Base-by-base conservation (phyloP, 2,888 invertebrate genomes). In the Chironomus tentans region DNA sequence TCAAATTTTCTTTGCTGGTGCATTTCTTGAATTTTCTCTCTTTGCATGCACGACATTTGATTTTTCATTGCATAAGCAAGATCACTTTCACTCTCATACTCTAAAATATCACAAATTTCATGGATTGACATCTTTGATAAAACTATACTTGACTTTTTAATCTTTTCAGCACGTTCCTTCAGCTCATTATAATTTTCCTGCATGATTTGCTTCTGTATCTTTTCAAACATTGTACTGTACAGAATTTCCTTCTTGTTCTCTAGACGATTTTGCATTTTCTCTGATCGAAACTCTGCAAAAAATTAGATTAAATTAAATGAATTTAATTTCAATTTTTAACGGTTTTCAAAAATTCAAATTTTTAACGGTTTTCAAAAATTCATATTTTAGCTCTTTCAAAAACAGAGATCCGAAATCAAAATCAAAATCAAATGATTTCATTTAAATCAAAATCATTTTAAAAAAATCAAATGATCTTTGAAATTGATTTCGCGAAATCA, bases 131-230 rank as follows among this genome's bases (percentile, higher is more conserved):
- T 18, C 10, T 74, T 22, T 38, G 6, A 10, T 10, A 38, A 4
- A 18, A 48, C 7, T 15, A 46, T 68, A 4, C n/a, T 10, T 1
- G 5, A 15, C 24, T 48, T 38, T 4, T 18, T 5, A 62, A 74
- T n/a, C 70, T 21, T 78, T 77, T 22, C 47, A 6, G 75, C 61
- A 71, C 70, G 22, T 65, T 77, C 48, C 38, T 76, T 76, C 2
- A 70, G 18, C 76, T 79, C 78, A 62, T 79, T 80, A 80, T 79
- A 79, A 47, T 86, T 81, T 77, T 87, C 86, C 68, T 82, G 85
- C 78, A 85, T 85, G 1, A 87, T 84, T 79, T 86, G 85, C 75
- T 86, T 85, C 77, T 86, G 86, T 0, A 88, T 79, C 78, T 82
- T 84, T 81, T 89, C 88, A 78, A 88, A 80, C 47, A 82, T 77